These are phyloP conservation scores for Phaedon cochleariae DNA, from an alignment of 2,888 invertebrate genomes.

Conservation along the genomic window DNA sequence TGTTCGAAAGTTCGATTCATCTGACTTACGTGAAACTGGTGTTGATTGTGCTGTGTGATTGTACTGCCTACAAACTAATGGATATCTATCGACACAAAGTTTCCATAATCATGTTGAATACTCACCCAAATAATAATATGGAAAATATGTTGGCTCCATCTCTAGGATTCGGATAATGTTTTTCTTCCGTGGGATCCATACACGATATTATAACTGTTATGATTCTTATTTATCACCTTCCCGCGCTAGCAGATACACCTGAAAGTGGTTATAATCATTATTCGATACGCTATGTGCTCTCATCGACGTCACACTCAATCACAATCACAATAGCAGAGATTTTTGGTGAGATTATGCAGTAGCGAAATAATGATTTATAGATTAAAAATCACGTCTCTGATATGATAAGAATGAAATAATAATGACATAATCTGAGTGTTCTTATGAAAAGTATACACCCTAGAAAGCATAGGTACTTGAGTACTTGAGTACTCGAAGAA, in stretches of 20 bases:
- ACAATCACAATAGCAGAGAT: background rate
- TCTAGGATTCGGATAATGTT: slow-evolving; percentile 64
- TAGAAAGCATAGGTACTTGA: too few species aligned
- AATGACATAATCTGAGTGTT: too few species aligned
- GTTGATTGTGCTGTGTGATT: too few species aligned
- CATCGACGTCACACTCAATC: background rate
- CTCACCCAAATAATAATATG: slow-evolving; percentile 65
- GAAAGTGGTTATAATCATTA: background rate
- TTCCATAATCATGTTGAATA: background rate
- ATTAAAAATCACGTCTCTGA: too few species aligned
- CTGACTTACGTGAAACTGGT: too few species aligned
- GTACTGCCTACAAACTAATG: too few species aligned
- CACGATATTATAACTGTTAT: background rate
- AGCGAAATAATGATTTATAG: too few species aligned
- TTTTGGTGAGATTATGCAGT: background rate
- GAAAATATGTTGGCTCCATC: slow-evolving; percentile 64
- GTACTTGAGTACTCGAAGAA: too few species aligned
- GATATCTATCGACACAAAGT: too few species aligned
- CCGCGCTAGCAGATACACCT: background rate
- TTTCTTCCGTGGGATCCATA: slow-evolving; percentile 64
- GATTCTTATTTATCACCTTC: background rate
- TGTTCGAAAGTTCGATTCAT: too few species aligned
- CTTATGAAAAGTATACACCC: too few species aligned
- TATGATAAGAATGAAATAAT: too few species aligned
- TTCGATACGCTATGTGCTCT: background rate